Conservation (phyloP, 2,797 vertebrate species). For the Rhadinocentrus ornatus region DNA sequence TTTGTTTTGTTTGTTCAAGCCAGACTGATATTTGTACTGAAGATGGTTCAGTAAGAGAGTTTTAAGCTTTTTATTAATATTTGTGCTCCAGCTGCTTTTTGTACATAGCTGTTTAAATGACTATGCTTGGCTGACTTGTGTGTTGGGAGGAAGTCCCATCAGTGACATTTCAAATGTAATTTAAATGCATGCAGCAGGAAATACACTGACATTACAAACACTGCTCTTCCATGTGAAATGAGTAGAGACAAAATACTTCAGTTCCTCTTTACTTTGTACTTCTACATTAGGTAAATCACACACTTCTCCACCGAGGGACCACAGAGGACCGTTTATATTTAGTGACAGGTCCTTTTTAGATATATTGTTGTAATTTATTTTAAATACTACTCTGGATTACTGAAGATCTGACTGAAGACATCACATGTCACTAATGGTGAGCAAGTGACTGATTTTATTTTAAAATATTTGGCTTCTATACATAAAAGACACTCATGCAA, state of each 20-base stretch:
- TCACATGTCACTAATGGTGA: conserved; percentile 42
- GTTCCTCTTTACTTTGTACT: conserved; percentile 62
- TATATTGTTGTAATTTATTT: background rate
- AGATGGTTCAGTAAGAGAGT: conserved; percentile 27
- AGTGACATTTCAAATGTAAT: conserved; percentile 18
- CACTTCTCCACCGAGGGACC: conserved; percentile 31
- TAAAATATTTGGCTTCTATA: background rate
- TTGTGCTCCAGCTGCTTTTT: background rate
- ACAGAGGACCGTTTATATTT: conserved; percentile 13
- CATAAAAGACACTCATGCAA: background rate
- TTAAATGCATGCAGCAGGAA: conserved; percentile 6
- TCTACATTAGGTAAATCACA: conserved; percentile 24
- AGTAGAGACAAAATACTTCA: conserved; percentile 21
- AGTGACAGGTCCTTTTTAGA: background rate
- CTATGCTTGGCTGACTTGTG: background rate
- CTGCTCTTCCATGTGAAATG: conserved; percentile 3
- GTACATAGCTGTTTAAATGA: conserved; percentile 21
- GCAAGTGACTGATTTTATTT: conserved; percentile 20
- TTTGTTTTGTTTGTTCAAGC: background rate
- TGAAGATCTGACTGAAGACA: conserved; percentile 15
- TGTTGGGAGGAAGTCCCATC: conserved; percentile 13
- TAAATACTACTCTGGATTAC: background rate
- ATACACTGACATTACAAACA: background rate
- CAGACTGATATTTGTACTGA: background rate
- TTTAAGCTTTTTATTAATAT: conserved; percentile 34